Conservation (phyloP, 2,888 invertebrate species). For the Trissolcus japonicus region DNA sequence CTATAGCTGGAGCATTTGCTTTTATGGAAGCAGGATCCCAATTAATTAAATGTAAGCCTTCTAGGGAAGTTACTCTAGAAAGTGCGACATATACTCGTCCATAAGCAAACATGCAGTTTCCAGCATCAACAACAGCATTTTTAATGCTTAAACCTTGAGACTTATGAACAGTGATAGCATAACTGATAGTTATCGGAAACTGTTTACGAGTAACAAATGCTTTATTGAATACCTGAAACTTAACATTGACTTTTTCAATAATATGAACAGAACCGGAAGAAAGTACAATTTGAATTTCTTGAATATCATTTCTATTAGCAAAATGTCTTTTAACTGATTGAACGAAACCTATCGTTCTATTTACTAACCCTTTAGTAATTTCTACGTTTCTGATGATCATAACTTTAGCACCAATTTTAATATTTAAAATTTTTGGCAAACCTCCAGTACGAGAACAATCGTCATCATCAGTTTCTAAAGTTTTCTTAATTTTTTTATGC, state of each 20-base stretch:
- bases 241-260: not conserved
- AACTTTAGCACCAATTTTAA: conserved; percentile 15
- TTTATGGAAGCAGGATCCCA: conserved; percentile 20
- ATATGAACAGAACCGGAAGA: not conserved
- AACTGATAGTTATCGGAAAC: conserved; percentile 1
- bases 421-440: not conserved
- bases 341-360: not conserved
- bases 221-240: not conserved
- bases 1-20: conserved; percentile 38
- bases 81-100: conserved; percentile 37
- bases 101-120: conserved; percentile 41
- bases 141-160: conserved; percentile 55
- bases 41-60: conserved; percentile 6
- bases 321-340: not conserved
- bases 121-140: conserved; percentile 50
- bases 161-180: conserved; percentile 48
- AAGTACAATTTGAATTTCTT: not conserved
- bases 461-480: conserved; percentile 2
- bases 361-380: not conserved
- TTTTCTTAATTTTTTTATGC: conserved; percentile 13
- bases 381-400: conserved; percentile 3
- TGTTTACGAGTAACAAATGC: conserved; percentile 8
- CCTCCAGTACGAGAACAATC: conserved; percentile 12
- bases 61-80: not conserved
- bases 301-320: not conserved